These are phyloP conservation scores for Cynaeus angustus DNA, from an alignment of 2,888 invertebrate species.

Conservation along the genomic window DNA sequence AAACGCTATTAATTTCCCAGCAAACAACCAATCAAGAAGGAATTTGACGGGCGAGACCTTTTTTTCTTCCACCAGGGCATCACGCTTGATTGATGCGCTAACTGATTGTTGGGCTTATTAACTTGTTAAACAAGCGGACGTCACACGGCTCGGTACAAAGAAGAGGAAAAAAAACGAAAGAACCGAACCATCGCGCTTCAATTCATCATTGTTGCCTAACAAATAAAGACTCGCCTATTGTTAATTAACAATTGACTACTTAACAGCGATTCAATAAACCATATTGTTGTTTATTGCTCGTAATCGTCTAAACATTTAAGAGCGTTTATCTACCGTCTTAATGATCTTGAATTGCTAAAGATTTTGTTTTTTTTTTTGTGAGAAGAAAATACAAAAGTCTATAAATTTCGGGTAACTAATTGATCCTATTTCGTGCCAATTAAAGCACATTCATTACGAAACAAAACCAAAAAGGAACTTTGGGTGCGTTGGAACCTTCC, in stretches of 20 bases:
- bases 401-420: conserved; percentile 5
- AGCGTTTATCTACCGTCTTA: conserved; percentile 36
- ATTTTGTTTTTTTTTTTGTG: background rate
- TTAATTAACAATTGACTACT: conserved; percentile 68
- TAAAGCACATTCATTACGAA: conserved; percentile 9
- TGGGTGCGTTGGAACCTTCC: conserved; percentile 4
- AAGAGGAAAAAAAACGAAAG: conserved; percentile 51
- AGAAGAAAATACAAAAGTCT: background rate
- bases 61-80: conserved; percentile 41
- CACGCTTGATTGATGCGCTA: conserved; percentile 70
- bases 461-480: conserved; percentile 2
- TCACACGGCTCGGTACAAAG: conserved; percentile 51
- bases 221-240: conserved; percentile 67
- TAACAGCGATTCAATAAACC: conserved; percentile 61
- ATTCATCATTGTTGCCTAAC: conserved; percentile 68
- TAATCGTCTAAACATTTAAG: conserved; percentile 60
- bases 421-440: conserved; percentile 9
- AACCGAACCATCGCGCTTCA: conserved; percentile 59
- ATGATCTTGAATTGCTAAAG: conserved; percentile 16
- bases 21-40: conserved; percentile 71
- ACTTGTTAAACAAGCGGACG: conserved; percentile 70
- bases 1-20: conserved; percentile 70
- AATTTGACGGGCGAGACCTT: conserved; percentile 65
- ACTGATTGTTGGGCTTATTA: conserved; percentile 72
- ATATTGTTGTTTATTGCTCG: conserved; percentile 63